Conservation (phyloP, 1,140 invertebrate species). For the Drosophila leontia region DNA sequence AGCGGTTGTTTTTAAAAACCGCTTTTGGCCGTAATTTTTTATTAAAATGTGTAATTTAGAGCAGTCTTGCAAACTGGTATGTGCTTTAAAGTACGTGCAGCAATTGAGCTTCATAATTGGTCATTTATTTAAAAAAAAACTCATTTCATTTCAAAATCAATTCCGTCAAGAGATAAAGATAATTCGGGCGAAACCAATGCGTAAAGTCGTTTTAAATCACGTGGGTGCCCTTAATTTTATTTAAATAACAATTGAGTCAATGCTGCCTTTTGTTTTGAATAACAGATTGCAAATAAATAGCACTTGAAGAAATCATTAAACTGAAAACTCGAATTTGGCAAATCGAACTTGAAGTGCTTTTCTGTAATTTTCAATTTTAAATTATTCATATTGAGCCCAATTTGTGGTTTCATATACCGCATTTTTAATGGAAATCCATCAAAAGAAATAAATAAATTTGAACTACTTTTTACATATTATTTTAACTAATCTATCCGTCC, state of each 20-base stretch:
- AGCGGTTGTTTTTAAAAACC: conserved; percentile 47
- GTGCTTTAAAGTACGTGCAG: conserved; percentile 36
- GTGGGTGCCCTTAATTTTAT: background rate
- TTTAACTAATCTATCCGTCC: background rate
- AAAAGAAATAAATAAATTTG: background rate
- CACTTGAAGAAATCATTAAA: background rate
- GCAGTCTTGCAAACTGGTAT: conserved; percentile 51
- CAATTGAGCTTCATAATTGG: conserved; percentile 43
- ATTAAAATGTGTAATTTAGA: conserved; percentile 69
- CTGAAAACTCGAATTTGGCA: background rate
- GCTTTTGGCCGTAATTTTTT: conserved; percentile 59
- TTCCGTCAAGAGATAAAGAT: background rate
- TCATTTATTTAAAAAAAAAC: conserved; percentile 21
- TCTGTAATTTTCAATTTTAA: background rate
- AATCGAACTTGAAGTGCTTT: background rate
- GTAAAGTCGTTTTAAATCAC: background rate
- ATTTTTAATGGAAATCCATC: background rate
- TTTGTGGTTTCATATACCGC: background rate
- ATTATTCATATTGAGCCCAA: background rate
- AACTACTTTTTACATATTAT: background rate
- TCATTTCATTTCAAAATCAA: conserved; percentile 23
- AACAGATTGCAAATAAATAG: background rate
- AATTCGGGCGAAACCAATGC: background rate
- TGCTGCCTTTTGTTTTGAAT: background rate
- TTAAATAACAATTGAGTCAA: conserved; percentile 5